Evolutionary conservation across 2,888 invertebrate genomes (phyloP).

Genomic region (Drosophila yooni): DNA sequence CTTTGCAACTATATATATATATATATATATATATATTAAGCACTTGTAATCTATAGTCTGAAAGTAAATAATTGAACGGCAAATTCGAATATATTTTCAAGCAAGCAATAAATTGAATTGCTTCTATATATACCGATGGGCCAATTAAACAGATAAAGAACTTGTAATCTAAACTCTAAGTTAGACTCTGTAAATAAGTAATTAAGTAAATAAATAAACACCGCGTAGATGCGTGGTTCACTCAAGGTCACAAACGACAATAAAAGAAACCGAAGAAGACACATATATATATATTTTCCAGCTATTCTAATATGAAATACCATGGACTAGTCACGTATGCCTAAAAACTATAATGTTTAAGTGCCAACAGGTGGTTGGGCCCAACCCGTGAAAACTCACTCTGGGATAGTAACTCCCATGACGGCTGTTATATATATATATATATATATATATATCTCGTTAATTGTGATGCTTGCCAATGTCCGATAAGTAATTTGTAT

Average conservation of each 20-base stretch:
- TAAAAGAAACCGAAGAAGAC: conserved; percentile 7
- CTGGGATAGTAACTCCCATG: conserved; percentile 2
- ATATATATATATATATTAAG: neutral
- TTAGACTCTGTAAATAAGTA: neutral
- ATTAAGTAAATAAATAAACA: neutral
- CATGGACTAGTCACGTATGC: conserved; percentile 6
- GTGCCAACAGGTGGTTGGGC: conserved; percentile 31
- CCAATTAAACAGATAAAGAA: conserved; percentile 14
- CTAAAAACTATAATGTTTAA: conserved; percentile 3
- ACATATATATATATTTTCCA: conserved; percentile 14
- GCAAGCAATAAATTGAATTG: neutral
- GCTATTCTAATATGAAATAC: conserved; percentile 3
- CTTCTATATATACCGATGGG: neutral
- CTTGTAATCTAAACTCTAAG: neutral
- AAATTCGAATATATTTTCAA: neutral
- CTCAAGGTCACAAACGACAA: neutral
- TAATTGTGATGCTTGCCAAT: conserved; percentile 27
- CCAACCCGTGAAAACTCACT: conserved; percentile 11
- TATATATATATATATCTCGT: conserved; percentile 3
- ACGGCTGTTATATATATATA: neutral
- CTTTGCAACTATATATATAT: neutral
- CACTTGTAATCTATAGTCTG: neutral
- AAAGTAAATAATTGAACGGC: neutral
- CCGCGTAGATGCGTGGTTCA: neutral
- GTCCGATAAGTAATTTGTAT: conserved; percentile 53